Base-by-base conservation (phyloP, 2,888 invertebrate genomes). In the Cosmopolites sordidus region DNA sequence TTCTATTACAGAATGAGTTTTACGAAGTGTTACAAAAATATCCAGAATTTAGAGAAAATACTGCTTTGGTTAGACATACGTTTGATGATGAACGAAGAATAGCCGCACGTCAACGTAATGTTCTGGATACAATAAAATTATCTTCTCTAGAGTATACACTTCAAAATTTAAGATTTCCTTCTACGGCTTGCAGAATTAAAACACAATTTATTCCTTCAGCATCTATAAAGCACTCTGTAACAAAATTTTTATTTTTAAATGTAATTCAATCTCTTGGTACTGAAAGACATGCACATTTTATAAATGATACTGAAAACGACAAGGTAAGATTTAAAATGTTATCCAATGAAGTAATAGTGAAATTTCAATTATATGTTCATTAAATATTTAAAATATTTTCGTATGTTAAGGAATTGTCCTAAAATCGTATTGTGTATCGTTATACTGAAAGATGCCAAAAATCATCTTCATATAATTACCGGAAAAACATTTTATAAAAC, bases 221-320 rank as follows among this genome's bases (percentile, higher is more conserved):
- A 14, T 79, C 83, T 2, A 80, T 87, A 0, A 89, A 87, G 73
- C 72, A 81, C 43, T 81, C 81, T 0, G 72, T 88, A 1, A 82
- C 84, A 0, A 51, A 60, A 67, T 77, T 81, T 6, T 80, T 89
- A 76, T 86, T 86, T 66, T 75, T 79, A 6, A 84, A 81, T 64
- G 80, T 82, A 0, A 74, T 89, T 40, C 74, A 80, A 42, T 80
- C 83, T 8, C 77, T 84, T 58, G 89, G 88, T 0, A 80, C 81
- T 1, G 77, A 79, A 0, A 80, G 87, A 42, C 83, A 87, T 62
- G 73, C 72, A 38, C 75, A 80, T 30, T 76, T 79, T 56, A 69
- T 83, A 0, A 78, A 77, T 39, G 77, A 75, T 17, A 59, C 69
- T 12, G 58, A 65, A 38, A 59, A 66, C 9, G 66, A 66, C 40